Conservation (phyloP, 2,113 vertebrate species). For the Aphelocoma coerulescens region DNA sequence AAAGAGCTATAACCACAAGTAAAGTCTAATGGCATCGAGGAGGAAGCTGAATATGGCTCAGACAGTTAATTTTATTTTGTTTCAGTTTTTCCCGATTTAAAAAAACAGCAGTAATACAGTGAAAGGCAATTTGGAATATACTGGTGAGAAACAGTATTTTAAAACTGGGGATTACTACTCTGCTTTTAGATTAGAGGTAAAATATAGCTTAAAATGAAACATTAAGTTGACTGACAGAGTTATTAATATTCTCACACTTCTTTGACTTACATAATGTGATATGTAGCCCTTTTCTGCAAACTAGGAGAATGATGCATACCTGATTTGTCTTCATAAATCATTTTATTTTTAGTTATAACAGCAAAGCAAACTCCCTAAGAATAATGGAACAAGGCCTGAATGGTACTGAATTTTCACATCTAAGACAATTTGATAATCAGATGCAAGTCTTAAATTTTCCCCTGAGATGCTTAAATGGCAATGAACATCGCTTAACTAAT, state of each 20-base stretch:
- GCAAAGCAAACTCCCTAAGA: neutral
- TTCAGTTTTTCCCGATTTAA: neutral
- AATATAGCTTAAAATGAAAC: neutral
- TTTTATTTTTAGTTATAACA: neutral
- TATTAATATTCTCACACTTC: neutral
- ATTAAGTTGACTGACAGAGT: neutral
- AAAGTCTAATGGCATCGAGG: neutral
- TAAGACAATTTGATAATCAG: neutral
- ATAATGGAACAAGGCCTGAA: neutral
- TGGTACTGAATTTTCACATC: slow-evolving; percentile 23
- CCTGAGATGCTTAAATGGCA: slow-evolving; percentile 27
- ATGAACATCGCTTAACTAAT: slow-evolving; percentile 31
- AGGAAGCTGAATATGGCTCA: neutral
- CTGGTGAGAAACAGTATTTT: neutral
- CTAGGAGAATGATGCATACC: neutral
- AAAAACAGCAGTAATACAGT: neutral
- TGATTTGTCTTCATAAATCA: neutral
- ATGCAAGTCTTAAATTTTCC: neutral
- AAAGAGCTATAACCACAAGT: neutral
- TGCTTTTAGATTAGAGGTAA: neutral
- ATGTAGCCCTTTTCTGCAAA: neutral
- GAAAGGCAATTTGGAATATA: neutral
- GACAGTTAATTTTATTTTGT: neutral
- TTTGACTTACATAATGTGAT: neutral
- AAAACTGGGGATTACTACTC: neutral